Percentiles rank a stretch among this genome's conserved stretches.
Evolutionary conservation across 2,113 vertebrate species (phyloP).

Genomic region (Cichladusa arquata): DNA sequence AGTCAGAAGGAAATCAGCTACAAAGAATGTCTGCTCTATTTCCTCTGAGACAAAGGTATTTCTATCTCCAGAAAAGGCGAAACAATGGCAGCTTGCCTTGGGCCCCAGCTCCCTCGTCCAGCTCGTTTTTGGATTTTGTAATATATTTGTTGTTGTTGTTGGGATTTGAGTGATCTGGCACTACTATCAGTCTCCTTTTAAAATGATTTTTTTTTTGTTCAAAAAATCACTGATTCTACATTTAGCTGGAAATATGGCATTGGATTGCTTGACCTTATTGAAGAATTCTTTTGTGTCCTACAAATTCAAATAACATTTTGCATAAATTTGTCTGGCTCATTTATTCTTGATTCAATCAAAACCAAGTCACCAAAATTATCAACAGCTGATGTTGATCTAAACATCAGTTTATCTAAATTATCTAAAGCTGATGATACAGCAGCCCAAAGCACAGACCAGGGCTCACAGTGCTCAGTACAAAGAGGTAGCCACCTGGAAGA

Average conservation of each 20-base stretch:
- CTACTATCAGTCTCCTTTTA: neutral
- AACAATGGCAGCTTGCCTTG: neutral
- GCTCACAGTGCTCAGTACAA: neutral
- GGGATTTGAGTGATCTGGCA: neutral
- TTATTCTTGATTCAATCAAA: neutral
- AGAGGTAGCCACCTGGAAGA: neutral
- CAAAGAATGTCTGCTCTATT: constrained; percentile 52
- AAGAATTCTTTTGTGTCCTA: neutral
- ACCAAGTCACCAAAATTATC: neutral
- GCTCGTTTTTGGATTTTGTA: neutral
- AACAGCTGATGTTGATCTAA: too few species aligned
- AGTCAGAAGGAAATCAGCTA: constrained; percentile 55
- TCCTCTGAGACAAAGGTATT: constrained; percentile 57
- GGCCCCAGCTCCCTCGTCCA: neutral
- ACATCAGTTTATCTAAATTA: too few species aligned
- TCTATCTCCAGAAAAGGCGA: constrained; percentile 13
- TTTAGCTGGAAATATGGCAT: neutral
- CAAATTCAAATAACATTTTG: neutral
- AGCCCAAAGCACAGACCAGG: neutral
- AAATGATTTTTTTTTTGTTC: neutral
- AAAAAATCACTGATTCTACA: neutral
- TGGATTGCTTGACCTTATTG: neutral
- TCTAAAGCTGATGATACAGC: neutral
- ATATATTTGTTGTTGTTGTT: neutral
- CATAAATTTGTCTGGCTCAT: neutral